Conservation (phyloP, 1,140 invertebrate genomes). For the Drosophila orena region DNA sequence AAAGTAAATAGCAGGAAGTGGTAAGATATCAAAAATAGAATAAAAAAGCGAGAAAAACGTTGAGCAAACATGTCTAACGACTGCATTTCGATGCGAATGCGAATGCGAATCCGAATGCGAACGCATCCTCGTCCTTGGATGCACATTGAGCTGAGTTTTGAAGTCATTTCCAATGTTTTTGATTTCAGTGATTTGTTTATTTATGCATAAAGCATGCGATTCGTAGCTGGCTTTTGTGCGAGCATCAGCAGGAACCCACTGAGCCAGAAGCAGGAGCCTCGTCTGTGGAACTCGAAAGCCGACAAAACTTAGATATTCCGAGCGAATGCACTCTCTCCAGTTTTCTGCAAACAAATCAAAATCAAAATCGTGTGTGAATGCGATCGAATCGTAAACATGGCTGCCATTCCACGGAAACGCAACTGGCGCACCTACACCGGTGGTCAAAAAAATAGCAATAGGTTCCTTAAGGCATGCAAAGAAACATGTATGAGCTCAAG, state of each 20-base stretch:
- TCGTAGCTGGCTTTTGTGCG: conserved; percentile 67
- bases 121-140: conserved; percentile 33
- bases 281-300: conserved; percentile 7
- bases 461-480: too few species aligned
- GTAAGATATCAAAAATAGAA: conserved; percentile 20
- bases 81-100: conserved; percentile 22
- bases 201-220: conserved; percentile 82
- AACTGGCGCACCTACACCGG: conserved; percentile 55
- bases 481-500: too few species aligned
- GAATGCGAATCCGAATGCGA: conserved; percentile 11
- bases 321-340: conserved; percentile 71
- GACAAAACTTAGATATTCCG: conserved; percentile 76
- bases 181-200: conserved; percentile 83
- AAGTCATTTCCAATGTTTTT: conserved; percentile 81
- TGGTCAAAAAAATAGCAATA: neutral
- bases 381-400: conserved; percentile 71
- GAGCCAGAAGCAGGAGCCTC: conserved; percentile 36
- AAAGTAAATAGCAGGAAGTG: conserved; percentile 10
- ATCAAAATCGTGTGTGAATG: conserved; percentile 80
- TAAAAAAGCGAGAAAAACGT: conserved; percentile 30
- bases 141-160: conserved; percentile 74
- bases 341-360: conserved; percentile 80
- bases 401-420: conserved; percentile 61
- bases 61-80: conserved; percentile 34
- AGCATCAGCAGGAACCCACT: conserved; percentile 65